Base-by-base conservation (phyloP, 2,113 vertebrate species). In the Polypterus bichir region DNA sequence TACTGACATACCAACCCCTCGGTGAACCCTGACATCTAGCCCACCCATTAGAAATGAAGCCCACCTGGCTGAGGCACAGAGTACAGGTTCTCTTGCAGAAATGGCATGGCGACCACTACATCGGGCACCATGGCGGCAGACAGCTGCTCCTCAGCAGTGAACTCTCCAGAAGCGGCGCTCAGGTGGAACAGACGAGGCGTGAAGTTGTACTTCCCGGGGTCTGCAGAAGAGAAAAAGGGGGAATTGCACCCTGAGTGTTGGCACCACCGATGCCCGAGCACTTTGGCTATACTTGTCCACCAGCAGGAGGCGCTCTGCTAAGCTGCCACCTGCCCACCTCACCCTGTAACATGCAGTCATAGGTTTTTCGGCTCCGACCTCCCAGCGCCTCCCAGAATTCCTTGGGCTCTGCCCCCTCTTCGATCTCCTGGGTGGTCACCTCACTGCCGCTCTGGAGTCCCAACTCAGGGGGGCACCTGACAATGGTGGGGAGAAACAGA, bases 301-400 rank as follows among this genome's bases (percentile, higher is more conserved):
- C 54, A 10, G 27, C 3, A 10, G 3, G 4, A 3, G 10, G 4
- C 10, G 10, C 27, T 4, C 54, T 55, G 10, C 54, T 55, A 27
- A 27, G 46, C 51, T 1, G 3, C 5, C 59, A 45, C 5, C 8
- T 47, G 44, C 48, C 44, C 60, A 46, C 45, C 10, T 60, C 68
- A 88, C 87, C 85, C 81, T 87, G 84, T 54, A 88, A 68, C 86
- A 89, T 88, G 73, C 83, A 84, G 70, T 89, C 86, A 8, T 89
- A 88, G 48, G 81, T 76, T 70, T 86, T 87, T 65, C 82, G 82
- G 74, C 86, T 78, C 72, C 74, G 75, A 52, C 71, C 74, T 9
- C 83, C 83, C 63, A 89, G 68, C 1, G 76, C 83, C 3, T 67
- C 68, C 87, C 86, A 87, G 70, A 88, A 87, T n/a, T 83, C 85